Evolutionary conservation across 2,113 vertebrate genomes (phyloP).

Genomic region (Callocephalon fimbriatum): DNA sequence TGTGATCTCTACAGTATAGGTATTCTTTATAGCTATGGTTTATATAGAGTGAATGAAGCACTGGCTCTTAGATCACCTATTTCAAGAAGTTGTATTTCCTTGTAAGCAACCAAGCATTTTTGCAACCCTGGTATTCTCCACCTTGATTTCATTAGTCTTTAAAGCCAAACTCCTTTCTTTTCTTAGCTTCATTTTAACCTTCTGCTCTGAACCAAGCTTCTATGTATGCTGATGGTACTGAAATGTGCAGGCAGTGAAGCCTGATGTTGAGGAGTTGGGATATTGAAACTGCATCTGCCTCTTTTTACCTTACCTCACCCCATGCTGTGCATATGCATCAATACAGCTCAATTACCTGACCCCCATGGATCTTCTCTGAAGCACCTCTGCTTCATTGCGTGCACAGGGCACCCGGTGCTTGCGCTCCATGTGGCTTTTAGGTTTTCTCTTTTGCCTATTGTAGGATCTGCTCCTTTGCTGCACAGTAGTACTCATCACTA

Average conservation of each 20-base stretch:
- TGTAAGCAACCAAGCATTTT: background rate
- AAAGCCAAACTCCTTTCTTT: background rate
- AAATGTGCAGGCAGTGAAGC: background rate
- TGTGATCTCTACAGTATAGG: background rate
- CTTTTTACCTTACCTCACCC: background rate
- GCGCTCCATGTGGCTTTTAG: background rate
- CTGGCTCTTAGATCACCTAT: background rate
- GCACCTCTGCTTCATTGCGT: background rate
- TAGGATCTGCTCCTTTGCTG: background rate
- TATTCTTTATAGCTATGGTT: background rate
- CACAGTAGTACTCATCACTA: conserved; percentile 36
- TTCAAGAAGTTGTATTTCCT: background rate
- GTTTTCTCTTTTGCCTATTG: background rate
- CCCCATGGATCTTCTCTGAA: background rate
- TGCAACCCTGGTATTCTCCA: background rate
- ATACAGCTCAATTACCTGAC: background rate
- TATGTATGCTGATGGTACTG: background rate
- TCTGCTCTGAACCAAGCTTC: background rate
- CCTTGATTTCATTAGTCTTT: background rate
- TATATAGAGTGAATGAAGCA: background rate
- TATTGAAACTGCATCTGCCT: background rate
- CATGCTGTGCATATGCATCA: background rate
- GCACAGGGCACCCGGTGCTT: background rate
- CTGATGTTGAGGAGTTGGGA: background rate
- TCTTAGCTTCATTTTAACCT: background rate